Evolutionary conservation across 2,797 vertebrate genomes (phyloP).

Genomic region (Ctenopoma multispine): DNA sequence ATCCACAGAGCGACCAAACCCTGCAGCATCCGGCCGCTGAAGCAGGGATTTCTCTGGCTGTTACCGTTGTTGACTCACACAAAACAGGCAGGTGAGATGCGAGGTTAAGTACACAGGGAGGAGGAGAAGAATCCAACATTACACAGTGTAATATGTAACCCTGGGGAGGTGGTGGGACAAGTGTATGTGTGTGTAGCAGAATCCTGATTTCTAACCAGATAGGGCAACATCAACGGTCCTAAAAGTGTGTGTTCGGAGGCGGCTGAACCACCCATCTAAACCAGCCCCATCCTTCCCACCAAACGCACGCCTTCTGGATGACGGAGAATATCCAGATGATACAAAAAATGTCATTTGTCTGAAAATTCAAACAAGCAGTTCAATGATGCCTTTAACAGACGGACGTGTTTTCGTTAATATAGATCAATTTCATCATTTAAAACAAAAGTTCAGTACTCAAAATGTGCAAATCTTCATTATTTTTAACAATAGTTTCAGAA

Average conservation of each 20-base stretch:
- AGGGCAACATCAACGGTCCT: neutral
- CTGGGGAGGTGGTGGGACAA: conserved; percentile 35
- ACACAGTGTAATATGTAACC: conserved; percentile 42
- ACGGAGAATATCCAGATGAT: too few species aligned
- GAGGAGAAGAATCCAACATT: conserved; percentile 48
- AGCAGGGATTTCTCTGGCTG: conserved; percentile 51
- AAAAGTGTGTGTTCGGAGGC: too few species aligned
- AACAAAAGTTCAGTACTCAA: neutral
- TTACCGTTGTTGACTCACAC: conserved; percentile 54
- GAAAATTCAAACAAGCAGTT: too few species aligned
- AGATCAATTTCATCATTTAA: neutral
- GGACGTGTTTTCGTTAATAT: too few species aligned
- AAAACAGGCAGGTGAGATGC: conserved; percentile 66
- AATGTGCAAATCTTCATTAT: neutral
- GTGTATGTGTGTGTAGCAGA: conserved; percentile 5
- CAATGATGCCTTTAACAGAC: neutral
- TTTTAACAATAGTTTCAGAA: neutral
- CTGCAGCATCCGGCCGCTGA: conserved; percentile 44
- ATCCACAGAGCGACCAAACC: conserved; percentile 35
- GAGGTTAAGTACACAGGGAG: conserved; percentile 66
- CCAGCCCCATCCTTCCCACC: neutral
- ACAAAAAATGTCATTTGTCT: too few species aligned
- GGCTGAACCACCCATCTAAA: too few species aligned
- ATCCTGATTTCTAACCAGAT: conserved; percentile 12
- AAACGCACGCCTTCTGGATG: too few species aligned